phyloP scores from a whole-genome alignment of 2,888 invertebrate species.

The Pasiphila rectangulata region DNA sequence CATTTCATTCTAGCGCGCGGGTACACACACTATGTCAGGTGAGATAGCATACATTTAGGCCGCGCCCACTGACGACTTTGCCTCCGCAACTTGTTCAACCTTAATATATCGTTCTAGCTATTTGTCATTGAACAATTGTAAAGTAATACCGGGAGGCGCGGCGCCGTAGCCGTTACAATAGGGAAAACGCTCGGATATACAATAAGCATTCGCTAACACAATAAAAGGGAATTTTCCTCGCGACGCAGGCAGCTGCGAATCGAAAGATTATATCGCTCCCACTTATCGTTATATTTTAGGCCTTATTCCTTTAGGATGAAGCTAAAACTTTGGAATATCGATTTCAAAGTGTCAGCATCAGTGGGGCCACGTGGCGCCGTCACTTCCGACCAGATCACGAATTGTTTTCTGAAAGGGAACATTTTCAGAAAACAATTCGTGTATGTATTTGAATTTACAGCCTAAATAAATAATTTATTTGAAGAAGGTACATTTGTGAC shows the following conservation, averaged over 20 bases:
- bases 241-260: conserved; percentile 48
- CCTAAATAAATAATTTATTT: conserved; percentile 38
- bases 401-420: conserved; percentile 49
- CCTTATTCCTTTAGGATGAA: conserved; percentile 45
- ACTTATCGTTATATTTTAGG: conserved; percentile 46
- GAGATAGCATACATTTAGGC: too few species aligned
- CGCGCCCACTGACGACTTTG: too few species aligned
- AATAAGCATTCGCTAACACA: conserved; percentile 73
- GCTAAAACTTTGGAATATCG: conserved; percentile 39
- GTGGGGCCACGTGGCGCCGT: conserved; percentile 45
- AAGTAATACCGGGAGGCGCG: conserved; percentile 58
- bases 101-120: conserved; percentile 62
- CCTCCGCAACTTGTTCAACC: too few species aligned
- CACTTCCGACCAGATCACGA: conserved; percentile 47
- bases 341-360: conserved; percentile 47
- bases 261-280: conserved; percentile 54
- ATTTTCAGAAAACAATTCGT: too few species aligned
- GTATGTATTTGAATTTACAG: conserved; percentile 34
- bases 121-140: conserved; percentile 69
- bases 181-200: conserved; percentile 67
- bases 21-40: too few species aligned
- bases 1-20: too few species aligned
- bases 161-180: conserved; percentile 55
- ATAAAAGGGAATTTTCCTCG: conserved; percentile 70
- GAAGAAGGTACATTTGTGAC: conserved; percentile 29